Base-by-base conservation (phyloP, 2,888 invertebrate genomes). In the Byasa hedistus region DNA sequence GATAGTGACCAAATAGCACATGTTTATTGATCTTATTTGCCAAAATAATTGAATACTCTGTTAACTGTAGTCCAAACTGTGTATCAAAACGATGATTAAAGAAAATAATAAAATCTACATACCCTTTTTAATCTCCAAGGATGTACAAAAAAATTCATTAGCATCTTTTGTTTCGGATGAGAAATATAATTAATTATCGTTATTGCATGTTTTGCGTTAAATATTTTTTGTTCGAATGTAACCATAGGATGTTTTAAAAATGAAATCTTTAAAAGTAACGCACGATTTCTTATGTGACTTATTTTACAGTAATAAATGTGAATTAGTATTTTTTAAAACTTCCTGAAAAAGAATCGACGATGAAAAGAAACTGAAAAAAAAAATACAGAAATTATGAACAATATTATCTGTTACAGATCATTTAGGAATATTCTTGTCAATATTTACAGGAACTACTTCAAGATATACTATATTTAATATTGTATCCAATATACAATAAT, bases 91-190 rank as follows among this genome's bases (percentile, higher is more conserved):
- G 51, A 51, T 22, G 12, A 23, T 54, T 54, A 23, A 54, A 22
- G 3, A 54, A 54, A 54, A 23, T 54, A 23, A 54, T 15, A 54
- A 22, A 54, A 54, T 7, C 10, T 21, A 54, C n/a, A 10, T 54
- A 54, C 22, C 52, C 52, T 22, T 54, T 15, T 12, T 22, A 22
- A 54, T 54, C 52, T 54, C 22, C 52, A 54, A 54, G 23, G 52
- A 54, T 22, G 22, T 54, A 22, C 5, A 56, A 15, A 48, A 44
- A 74, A 69, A 57, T n/a, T 36, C 57, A 57, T 32, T 57, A 32
- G 57, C 39, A 55, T n/a, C 23, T 52, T 23, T 54, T 61, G 21
- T 61, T 21, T 23, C 10, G 54, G 54, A 54, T 22, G 22, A 22
- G 54, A 54, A 61, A 23, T 7, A 36, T 7, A 61, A 61, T 61